Conservation (phyloP, 2,888 invertebrate species). For the Tetragonula carbonaria region DNA sequence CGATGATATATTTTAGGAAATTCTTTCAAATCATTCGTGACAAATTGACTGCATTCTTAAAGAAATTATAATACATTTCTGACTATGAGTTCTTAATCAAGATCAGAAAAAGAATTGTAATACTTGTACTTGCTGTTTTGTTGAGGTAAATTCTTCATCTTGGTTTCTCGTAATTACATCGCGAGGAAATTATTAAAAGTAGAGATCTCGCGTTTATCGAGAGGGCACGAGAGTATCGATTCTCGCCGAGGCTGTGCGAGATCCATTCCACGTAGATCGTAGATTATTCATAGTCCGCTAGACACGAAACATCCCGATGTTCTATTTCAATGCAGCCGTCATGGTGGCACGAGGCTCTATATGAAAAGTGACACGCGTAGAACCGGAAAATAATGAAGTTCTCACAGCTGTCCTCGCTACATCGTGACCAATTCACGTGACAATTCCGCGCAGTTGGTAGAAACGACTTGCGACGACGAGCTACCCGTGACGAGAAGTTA, state of each 20-base stretch:
- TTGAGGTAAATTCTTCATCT: no score
- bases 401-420: slow-evolving; percentile 39
- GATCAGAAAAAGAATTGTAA: no score
- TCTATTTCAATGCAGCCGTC: not conserved
- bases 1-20: no score
- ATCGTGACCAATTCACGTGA: slow-evolving; percentile 25
- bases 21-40: no score
- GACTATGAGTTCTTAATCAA: no score
- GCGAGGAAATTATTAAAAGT: no score
- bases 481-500: slow-evolving; percentile 50
- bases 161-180: no score
- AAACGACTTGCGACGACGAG: slow-evolving; percentile 42
- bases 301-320: not conserved
- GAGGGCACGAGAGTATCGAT: not conserved
- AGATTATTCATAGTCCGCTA: not conserved
- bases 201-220: not conserved
- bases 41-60: no score
- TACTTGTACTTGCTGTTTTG: no score
- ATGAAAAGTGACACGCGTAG: slow-evolving; percentile 16
- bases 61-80: no score
- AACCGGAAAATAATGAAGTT: slow-evolving; percentile 38
- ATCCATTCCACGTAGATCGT: not conserved
- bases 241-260: not conserved
- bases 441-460: not conserved
- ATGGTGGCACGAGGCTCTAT: not conserved